Conservation (phyloP, 2,797 vertebrate species). For the Macropodus opercularis region DNA sequence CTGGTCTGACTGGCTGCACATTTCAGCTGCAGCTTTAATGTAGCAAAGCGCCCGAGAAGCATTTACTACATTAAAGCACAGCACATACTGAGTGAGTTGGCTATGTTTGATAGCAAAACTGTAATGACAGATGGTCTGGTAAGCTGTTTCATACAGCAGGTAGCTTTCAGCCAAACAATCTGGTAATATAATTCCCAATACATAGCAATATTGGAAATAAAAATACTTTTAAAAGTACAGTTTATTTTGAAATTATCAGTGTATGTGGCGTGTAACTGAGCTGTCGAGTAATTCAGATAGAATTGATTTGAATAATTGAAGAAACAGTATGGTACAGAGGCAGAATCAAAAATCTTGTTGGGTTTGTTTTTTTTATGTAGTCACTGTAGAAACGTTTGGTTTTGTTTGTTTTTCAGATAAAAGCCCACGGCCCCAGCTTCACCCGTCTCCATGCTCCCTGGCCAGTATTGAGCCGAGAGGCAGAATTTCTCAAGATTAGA, state of each 20-base stretch:
- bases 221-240: constrained; percentile 5
- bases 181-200: constrained; percentile 27
- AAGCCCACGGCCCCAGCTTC: constrained; percentile 89
- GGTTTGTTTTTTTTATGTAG: too few relatives aligned
- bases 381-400: too few relatives aligned
- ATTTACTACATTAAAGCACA: constrained; percentile 1
- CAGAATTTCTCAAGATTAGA: constrained; percentile 97
- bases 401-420: constrained; percentile 78
- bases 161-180: constrained; percentile 49
- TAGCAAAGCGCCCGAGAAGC: constrained; percentile 9
- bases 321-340: too few relatives aligned
- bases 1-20: too few relatives aligned
- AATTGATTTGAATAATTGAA: too few relatives aligned
- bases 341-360: too few relatives aligned
- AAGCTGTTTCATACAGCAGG: constrained; percentile 30
- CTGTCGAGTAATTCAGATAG: too few relatives aligned
- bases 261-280: too few relatives aligned
- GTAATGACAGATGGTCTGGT: constrained; percentile 52
- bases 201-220: constrained; percentile 8
- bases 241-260: constrained; percentile 1
- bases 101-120: constrained; percentile 33
- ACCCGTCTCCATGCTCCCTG: constrained; percentile 95
- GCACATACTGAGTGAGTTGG: constrained; percentile 23
- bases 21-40: constrained; percentile 3
- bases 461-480: constrained; percentile 95